A percentile compares a stretch with the other conserved stretches of the same genome.
phyloP scores from a whole-genome alignment of 2,888 invertebrate species.

The Thalpophila matura region DNA sequence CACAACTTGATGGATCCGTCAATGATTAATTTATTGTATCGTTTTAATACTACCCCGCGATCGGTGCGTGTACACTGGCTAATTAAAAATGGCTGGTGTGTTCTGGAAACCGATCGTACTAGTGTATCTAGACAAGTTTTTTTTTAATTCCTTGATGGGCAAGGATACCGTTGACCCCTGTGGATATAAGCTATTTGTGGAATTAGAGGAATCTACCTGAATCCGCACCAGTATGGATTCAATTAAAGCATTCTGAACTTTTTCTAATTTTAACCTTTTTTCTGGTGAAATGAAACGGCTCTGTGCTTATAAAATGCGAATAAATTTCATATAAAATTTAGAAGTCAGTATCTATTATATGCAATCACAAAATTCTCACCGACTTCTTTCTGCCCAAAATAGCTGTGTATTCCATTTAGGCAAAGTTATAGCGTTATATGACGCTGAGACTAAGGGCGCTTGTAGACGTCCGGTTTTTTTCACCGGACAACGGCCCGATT shows the following conservation, averaged over 20 bases:
- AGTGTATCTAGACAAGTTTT: conserved; percentile 57
- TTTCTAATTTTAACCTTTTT: conserved; percentile 26
- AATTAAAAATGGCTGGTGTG: conserved; percentile 64
- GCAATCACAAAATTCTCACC: conserved; percentile 35
- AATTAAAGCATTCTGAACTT: conserved; percentile 49
- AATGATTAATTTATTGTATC: conserved; percentile 75
- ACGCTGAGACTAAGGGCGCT: too few relatives aligned
- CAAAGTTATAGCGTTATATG: conserved; percentile 31
- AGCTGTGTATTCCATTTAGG: conserved; percentile 38
- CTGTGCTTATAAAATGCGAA: not conserved
- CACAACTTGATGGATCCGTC: conserved; percentile 71
- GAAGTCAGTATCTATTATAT: conserved; percentile 22
- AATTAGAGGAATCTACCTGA: conserved; percentile 51
- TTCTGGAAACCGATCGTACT: conserved; percentile 50
- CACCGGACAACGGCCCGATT: too few relatives aligned
- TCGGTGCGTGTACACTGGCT: conserved; percentile 50
- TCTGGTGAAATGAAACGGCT: conserved; percentile 2
- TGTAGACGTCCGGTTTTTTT: too few relatives aligned
- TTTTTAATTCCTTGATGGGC: conserved; percentile 44
- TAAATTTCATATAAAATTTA: conserved; percentile 5
- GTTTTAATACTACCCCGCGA: conserved; percentile 63
- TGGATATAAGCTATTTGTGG: conserved; percentile 39
- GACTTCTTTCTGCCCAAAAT: conserved; percentile 23
- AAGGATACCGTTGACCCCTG: conserved; percentile 56
- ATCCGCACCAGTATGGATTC: conserved; percentile 25